phyloP scores from a whole-genome alignment of 2,113 vertebrate species.

The Chiloscyllium plagiosum region DNA sequence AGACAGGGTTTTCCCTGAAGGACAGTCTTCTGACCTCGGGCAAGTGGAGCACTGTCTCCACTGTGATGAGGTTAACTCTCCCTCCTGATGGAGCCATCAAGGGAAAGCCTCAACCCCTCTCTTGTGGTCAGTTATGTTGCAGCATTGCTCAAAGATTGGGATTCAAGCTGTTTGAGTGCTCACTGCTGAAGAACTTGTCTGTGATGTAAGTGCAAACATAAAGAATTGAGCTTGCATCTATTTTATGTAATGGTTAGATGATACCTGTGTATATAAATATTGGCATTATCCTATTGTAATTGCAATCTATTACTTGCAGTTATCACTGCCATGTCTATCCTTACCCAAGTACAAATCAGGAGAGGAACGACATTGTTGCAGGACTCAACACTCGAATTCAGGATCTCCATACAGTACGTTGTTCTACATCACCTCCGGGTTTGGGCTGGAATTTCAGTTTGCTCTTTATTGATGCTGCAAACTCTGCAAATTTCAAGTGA shows the following conservation, averaged over 20 bases:
- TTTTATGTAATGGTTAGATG: background rate
- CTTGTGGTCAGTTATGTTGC: background rate
- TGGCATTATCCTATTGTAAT: too few species aligned
- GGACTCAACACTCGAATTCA: slow-evolving; percentile 82
- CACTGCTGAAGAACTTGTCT: background rate
- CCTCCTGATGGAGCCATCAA: too few species aligned
- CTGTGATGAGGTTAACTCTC: background rate
- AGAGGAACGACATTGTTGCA: slow-evolving; percentile 73
- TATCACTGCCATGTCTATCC: slow-evolving; percentile 94
- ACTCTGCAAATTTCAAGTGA: background rate
- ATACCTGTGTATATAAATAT: background rate
- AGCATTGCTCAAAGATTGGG: background rate
- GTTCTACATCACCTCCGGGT: background rate
- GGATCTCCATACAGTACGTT: slow-evolving; percentile 78
- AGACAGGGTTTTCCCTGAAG: background rate
- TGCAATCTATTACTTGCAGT: slow-evolving; percentile 48
- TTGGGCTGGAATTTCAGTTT: background rate
- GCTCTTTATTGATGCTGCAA: background rate
- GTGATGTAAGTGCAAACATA: background rate
- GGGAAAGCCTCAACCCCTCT: background rate
- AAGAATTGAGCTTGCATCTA: background rate
- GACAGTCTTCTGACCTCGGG: background rate
- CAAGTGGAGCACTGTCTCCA: background rate
- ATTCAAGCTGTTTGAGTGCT: background rate
- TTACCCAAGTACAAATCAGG: slow-evolving; percentile 77